phyloP scores from a whole-genome alignment of 2,113 vertebrate genomes.

The Forbesichthys papilliferus region DNA sequence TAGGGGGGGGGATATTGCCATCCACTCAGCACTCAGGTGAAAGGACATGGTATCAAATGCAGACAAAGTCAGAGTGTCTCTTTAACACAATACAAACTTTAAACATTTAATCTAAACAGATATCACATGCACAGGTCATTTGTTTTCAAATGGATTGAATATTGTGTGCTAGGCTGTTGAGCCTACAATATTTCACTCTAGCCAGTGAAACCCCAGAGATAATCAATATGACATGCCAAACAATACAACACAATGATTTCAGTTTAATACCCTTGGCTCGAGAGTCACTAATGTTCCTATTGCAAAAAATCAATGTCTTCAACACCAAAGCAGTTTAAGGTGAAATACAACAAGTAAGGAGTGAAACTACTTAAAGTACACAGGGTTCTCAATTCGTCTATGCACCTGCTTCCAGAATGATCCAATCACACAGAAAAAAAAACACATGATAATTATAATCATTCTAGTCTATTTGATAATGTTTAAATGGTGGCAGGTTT shows the following conservation, averaged over 20 bases:
- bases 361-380: conserved; percentile 52
- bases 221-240: conserved; percentile 81
- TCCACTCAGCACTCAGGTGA: too few species aligned
- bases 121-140: conserved; percentile 66
- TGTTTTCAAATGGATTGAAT: conserved; percentile 62
- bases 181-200: conserved; percentile 72
- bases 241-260: conserved; percentile 78
- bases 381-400: neutral
- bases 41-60: neutral
- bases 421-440: too few species aligned
- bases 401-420: neutral
- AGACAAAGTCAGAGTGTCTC: conserved; percentile 11
- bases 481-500: too few species aligned
- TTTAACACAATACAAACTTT: conserved; percentile 18
- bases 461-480: too few species aligned
- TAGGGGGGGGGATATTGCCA: too few species aligned
- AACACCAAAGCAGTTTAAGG: conserved; percentile 49
- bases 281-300: conserved; percentile 78
- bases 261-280: conserved; percentile 78
- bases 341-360: conserved; percentile 48
- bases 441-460: too few species aligned
- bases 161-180: conserved; percentile 62
- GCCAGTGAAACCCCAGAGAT: conserved; percentile 75
- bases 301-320: conserved; percentile 74
- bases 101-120: conserved; percentile 46